Base-by-base conservation (phyloP, 2,888 invertebrate genomes). In the Clostera curtula region DNA sequence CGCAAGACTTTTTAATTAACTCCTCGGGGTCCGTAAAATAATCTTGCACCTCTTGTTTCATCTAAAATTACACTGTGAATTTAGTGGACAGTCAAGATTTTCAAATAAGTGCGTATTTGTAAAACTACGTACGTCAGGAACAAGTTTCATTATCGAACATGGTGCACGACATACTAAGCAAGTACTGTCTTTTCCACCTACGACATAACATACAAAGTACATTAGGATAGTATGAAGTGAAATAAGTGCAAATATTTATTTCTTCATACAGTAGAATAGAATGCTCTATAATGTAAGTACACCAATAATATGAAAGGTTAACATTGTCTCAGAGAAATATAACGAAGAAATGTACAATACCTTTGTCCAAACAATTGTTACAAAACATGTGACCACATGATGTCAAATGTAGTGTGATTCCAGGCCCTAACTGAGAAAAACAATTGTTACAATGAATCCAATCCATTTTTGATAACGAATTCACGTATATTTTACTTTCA, bases 341-440 rank as follows among this genome's bases (percentile, higher is more conserved):
- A n/a, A n/a, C n/a, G n/a, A n/a, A n/a, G n/a, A 19, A 19, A 9
- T 6, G 12, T 35, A 60, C 61, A 36, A n/a, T 40, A 84, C 85
- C 77, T 56, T 68, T 73, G 32, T 67, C 67, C 44, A 83, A 56
- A 35, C 85, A 85, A 25, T 68, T 72, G 49, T 73, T 77, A 53
- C 85, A 85, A 69, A 79, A 84, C 80, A 85, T 85, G 43, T 85
- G 85, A 39, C 85, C 85, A 49, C 85, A 85, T 69, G 83, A 80
- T 55, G 85, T 83, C 37, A 85, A 64, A 58, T 79, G 73, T 31
- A 85, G 58, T 40, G 69, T 62, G 28, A 73, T 71, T 43, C 76
- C 74, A 16, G 77, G 72, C 55, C 75, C 70, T 49, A 84, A 63
- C 36, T 84, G 84, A 31, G 58, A 52, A 52, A 73, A 83, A 63